phyloP scores from a whole-genome alignment of 2,888 invertebrate species.

The Pomacea canaliculata region DNA sequence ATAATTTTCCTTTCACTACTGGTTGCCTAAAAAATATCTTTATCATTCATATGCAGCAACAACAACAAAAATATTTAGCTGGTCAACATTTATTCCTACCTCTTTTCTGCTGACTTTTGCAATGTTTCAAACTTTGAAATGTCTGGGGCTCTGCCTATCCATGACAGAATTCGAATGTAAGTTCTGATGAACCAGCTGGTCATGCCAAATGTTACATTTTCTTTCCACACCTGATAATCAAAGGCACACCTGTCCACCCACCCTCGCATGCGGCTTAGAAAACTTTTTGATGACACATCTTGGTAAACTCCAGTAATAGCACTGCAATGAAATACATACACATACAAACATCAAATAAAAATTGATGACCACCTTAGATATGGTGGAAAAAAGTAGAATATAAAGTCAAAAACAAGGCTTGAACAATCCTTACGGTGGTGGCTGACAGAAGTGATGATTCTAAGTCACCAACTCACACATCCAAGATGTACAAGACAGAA shows the following conservation, averaged over 20 bases:
- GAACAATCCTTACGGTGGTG: too few species aligned
- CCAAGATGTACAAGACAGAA: too few species aligned
- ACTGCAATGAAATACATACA: slow-evolving; percentile 38
- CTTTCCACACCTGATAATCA: slow-evolving; percentile 53
- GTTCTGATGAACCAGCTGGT: slow-evolving; percentile 37
- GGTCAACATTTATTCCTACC: slow-evolving; percentile 33
- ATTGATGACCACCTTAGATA: neutral
- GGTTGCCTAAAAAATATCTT: too few species aligned
- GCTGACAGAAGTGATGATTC: too few species aligned
- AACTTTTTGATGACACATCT: slow-evolving; percentile 40
- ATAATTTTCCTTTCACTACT: too few species aligned
- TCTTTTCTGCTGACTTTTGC: slow-evolving; percentile 51
- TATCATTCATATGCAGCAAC: too few species aligned
- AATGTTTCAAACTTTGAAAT: slow-evolving; percentile 52
- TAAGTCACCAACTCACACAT: too few species aligned
- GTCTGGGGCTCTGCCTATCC: slow-evolving; percentile 55
- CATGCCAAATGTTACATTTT: slow-evolving; percentile 51
- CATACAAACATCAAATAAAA: neutral
- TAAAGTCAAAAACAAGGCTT: too few species aligned
- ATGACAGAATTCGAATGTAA: slow-evolving; percentile 51
- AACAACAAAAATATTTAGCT: too few species aligned
- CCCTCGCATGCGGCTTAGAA: slow-evolving; percentile 40
- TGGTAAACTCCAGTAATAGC: slow-evolving; percentile 57
- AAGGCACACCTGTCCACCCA: slow-evolving; percentile 57
- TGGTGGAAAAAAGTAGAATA: too few species aligned